phyloP scores from a whole-genome alignment of 2,113 vertebrate species.

The Calidris pygmaea region DNA sequence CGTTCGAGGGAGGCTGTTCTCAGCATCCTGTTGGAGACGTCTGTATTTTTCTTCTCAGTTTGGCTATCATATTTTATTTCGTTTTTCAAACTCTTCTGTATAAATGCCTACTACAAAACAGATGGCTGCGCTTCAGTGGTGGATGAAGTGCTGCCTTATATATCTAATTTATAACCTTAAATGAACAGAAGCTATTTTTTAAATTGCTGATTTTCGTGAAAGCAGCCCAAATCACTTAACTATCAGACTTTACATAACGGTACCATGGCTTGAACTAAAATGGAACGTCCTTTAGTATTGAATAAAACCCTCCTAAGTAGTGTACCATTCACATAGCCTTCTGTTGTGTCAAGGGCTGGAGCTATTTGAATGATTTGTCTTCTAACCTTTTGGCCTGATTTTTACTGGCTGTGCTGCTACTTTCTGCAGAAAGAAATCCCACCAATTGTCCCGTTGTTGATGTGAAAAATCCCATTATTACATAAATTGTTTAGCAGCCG shows the following conservation, averaged over 20 bases:
- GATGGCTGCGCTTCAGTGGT: constrained; percentile 46
- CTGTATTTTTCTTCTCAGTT: constrained; percentile 20
- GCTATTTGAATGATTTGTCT: not conserved
- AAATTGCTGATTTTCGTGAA: constrained; percentile 13
- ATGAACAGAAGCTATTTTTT: constrained; percentile 16
- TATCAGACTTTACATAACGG: not conserved
- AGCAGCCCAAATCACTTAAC: not conserved
- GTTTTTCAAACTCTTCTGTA: not conserved
- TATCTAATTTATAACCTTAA: constrained; percentile 33
- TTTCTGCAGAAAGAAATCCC: not conserved
- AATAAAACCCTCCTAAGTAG: not conserved
- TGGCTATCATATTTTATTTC: constrained; percentile 11
- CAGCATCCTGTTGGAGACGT: not conserved
- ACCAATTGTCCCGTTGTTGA: not conserved
- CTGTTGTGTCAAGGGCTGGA: not conserved
- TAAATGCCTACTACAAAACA: constrained; percentile 22
- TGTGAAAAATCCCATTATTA: not conserved
- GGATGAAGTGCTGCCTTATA: constrained; percentile 19
- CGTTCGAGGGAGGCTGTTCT: not conserved
- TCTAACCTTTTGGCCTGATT: not conserved
- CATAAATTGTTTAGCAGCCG: not conserved
- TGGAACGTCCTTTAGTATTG: not conserved
- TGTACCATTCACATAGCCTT: not conserved
- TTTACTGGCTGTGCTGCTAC: not conserved
- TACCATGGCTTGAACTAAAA: not conserved